These are phyloP conservation scores for Teleogryllus occipitalis DNA, from an alignment of 1,140 invertebrate genomes.

Conservation along the genomic window DNA sequence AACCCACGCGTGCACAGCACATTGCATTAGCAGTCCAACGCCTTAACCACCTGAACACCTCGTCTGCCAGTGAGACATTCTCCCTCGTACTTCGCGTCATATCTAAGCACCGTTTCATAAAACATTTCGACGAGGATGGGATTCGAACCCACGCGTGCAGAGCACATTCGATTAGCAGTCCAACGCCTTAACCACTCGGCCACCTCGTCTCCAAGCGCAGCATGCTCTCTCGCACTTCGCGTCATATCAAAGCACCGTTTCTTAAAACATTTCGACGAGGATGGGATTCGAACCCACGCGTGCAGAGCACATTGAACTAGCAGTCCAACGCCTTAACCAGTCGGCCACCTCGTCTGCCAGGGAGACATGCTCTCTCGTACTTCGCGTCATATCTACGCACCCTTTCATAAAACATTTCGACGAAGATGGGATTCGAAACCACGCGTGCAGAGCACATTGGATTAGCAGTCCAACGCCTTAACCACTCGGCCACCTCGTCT, in stretches of 20 bases:
- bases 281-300: constrained; percentile 23
- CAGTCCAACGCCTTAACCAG: not conserved
- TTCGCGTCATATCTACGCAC: no score
- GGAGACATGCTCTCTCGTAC: no score
- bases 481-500: constrained; percentile 22
- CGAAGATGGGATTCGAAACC: constrained; percentile 22
- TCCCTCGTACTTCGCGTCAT: no score
- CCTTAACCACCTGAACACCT: constrained; percentile 16
- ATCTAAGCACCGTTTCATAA: no score
- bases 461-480: constrained; percentile 23
- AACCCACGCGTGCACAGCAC: constrained; percentile 22
- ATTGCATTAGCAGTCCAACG: constrained; percentile 22
- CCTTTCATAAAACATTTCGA: not conserved
- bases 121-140: constrained; percentile 23
- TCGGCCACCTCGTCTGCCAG: no score
- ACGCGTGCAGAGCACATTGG: constrained; percentile 23
- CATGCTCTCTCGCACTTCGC: no score
- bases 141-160: constrained; percentile 25
- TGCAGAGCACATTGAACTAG: constrained; percentile 23
- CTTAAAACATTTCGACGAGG: constrained; percentile 22
- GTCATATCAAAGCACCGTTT: no score
- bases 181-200: constrained; percentile 26
- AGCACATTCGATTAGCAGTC: constrained; percentile 25
- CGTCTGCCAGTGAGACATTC: no score
- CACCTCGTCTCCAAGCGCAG: constrained; percentile 25